Evolutionary conservation across 2,113 vertebrate species (phyloP).

Genomic region (Excalfactoria chinensis): DNA sequence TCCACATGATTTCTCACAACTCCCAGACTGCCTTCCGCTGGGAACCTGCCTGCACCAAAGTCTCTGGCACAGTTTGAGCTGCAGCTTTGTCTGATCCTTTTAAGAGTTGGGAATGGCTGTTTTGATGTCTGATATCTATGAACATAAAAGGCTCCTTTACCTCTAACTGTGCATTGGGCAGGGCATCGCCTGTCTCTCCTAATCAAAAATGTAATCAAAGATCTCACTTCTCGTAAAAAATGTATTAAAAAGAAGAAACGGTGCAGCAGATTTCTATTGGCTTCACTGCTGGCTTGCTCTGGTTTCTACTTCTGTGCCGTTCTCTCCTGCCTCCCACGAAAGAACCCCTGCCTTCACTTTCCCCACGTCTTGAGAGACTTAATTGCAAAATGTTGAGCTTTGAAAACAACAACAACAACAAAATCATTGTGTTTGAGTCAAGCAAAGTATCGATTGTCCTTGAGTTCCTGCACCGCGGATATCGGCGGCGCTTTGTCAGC

Average conservation of each 20-base stretch:
- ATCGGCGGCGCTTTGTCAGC: slow-evolving; percentile 62
- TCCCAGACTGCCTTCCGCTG: not conserved
- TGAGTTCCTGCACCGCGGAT: slow-evolving; percentile 31
- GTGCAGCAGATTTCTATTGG: not conserved
- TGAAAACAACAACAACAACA: slow-evolving; percentile 33
- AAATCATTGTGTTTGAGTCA: slow-evolving; percentile 66
- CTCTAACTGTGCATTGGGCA: slow-evolving; percentile 51
- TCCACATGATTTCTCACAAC: not conserved
- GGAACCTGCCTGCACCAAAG: slow-evolving; percentile 44
- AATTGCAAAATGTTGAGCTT: slow-evolving; percentile 56
- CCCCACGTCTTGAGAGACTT: slow-evolving; percentile 20
- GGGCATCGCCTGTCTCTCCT: slow-evolving; percentile 58
- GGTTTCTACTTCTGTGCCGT: slow-evolving; percentile 28
- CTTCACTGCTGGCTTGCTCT: slow-evolving; percentile 32
- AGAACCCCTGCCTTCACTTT: slow-evolving; percentile 18
- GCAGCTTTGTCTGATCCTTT: slow-evolving; percentile 65
- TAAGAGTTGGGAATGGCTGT: slow-evolving; percentile 70
- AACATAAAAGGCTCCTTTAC: slow-evolving; percentile 69
- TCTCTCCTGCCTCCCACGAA: slow-evolving; percentile 24
- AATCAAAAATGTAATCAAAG: slow-evolving; percentile 69
- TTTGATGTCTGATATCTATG: slow-evolving; percentile 67
- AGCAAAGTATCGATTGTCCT: slow-evolving; percentile 53
- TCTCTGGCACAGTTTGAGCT: slow-evolving; percentile 60
- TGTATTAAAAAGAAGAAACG: slow-evolving; percentile 57
- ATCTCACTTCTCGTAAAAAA: slow-evolving; percentile 68